Evolutionary conservation across 1,140 invertebrate species (phyloP), one percentile per base, ranked within the genome.

Genomic region (Triops cancriformis): DNA sequence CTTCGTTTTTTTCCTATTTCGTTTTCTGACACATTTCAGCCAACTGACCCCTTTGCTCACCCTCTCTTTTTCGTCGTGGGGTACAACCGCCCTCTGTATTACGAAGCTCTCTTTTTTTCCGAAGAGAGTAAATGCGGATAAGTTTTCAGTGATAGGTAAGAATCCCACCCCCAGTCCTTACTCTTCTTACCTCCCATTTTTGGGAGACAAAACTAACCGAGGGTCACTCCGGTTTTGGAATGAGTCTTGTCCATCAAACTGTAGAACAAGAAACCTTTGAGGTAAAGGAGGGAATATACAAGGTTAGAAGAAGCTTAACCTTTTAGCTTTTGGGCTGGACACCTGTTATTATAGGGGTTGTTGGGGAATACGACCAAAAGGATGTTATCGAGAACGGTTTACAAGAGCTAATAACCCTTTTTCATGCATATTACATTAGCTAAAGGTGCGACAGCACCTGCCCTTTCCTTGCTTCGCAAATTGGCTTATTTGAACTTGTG

Each of bases 381-480:
- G 51, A 64, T 64, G 51, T 64, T 64, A 64, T 64, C 51, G 14
- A 23, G 51, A 5, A 64, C 51, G 51, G 51, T 64, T 64, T 64
- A 64, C 51, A 64, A 64, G 51, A 64, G 51, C 51, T 64, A 64
- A 64, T 64, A 64, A 64, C 51, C 51, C 51, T 64, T 64, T 45
- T 64, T 64, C 51, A 64, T 64, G 51, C 51, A 64, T 64, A 64
- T 64, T 64, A 64, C 51, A 64, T 64, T 64, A 64, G 51, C 51
- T 64, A 23, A 23, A 64, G 51, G 51, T 64, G 51, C 51, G 51
- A 64, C 51, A 64, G 51, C 51, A 64, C 51, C 51, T 64, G 51
- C 51, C 23, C 23, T 64, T 64, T 64, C 18, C 14, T 10, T 64
- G 18, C 51, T 64, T 64, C 14, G 51, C n/a, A 64, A 64, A 64